Evolutionary conservation across 2,888 invertebrate genomes (phyloP).

Genomic region (Drosophila gaucha): DNA sequence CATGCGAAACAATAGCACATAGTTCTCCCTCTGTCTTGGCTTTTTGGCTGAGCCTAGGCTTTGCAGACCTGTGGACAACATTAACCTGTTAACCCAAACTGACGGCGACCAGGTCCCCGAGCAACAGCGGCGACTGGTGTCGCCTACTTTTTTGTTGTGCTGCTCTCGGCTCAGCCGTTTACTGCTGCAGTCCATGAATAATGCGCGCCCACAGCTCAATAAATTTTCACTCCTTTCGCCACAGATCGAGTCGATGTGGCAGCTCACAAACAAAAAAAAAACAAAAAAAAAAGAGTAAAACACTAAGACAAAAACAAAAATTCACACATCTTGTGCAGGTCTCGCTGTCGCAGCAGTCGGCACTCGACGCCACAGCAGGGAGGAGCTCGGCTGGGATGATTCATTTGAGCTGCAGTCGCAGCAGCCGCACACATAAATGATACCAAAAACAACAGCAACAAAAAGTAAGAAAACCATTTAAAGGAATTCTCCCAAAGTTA

Average conservation of each 20-base stretch:
- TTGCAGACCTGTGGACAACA: slow-evolving; percentile 61
- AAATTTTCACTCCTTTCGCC: slow-evolving; percentile 83
- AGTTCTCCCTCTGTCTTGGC: slow-evolving; percentile 33
- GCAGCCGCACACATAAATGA: slow-evolving; percentile 47
- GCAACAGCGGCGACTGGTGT: slow-evolving; percentile 60
- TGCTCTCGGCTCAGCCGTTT: slow-evolving; percentile 5
- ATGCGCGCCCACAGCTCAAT: slow-evolving; percentile 84
- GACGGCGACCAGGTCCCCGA: slow-evolving; percentile 70
- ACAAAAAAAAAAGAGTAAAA: slow-evolving; percentile 26
- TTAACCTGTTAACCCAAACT: slow-evolving; percentile 84
- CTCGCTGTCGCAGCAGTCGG: slow-evolving; percentile 49
- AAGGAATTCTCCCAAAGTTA: slow-evolving; percentile 76
- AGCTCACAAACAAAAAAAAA: slow-evolving; percentile 4
- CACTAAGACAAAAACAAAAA: too few relatives aligned
- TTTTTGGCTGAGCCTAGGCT: neutral
- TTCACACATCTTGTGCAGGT: slow-evolving; percentile 72
- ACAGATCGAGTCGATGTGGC: slow-evolving; percentile 52
- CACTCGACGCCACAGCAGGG: slow-evolving; percentile 79
- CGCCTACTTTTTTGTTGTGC: slow-evolving; percentile 64
- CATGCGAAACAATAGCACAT: slow-evolving; percentile 69
- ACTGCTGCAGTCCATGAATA: slow-evolving; percentile 80
- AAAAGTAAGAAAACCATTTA: slow-evolving; percentile 67
- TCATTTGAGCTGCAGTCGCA: slow-evolving; percentile 65
- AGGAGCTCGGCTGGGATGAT: slow-evolving; percentile 74
- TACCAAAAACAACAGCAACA: slow-evolving; percentile 29